Evolutionary conservation across 35 echinoderm and acorn worm genomes (phyloP).

Genomic region (Heliocidaris erythrogramma): DNA sequence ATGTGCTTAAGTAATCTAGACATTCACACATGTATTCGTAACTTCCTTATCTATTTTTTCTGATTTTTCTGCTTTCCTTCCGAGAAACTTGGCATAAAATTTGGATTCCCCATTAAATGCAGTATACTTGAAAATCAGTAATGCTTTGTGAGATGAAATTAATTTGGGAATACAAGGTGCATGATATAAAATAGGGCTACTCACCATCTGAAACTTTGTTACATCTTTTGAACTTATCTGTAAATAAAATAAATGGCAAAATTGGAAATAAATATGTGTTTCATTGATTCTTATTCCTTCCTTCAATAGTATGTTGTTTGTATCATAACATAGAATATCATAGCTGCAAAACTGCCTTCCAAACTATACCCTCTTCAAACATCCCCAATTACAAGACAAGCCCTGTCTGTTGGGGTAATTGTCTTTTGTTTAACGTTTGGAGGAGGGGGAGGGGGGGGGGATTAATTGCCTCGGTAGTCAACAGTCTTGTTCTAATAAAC

Average conservation of each 20-base stretch:
- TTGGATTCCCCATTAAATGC: too few relatives aligned
- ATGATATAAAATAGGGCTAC: not conserved
- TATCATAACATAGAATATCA: not conserved
- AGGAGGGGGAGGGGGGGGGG: too few relatives aligned
- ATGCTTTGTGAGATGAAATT: too few relatives aligned
- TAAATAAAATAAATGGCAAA: not conserved
- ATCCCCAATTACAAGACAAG: not conserved
- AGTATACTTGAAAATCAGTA: too few relatives aligned
- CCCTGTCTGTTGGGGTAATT: not conserved
- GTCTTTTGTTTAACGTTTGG: not conserved
- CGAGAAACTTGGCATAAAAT: too few relatives aligned
- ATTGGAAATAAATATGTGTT: not conserved
- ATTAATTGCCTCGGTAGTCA: too few relatives aligned
- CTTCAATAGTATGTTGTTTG: not conserved
- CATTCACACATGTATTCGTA: too few relatives aligned
- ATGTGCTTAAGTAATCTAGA: too few relatives aligned
- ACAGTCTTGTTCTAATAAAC: too few relatives aligned
- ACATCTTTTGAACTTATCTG: slow-evolving; percentile 82
- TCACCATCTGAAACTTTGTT: slow-evolving; percentile 84
- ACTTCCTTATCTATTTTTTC: too few relatives aligned
- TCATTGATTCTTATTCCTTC: not conserved
- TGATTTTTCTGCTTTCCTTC: too few relatives aligned
- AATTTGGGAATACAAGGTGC: too few relatives aligned
- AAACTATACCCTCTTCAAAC: not conserved
- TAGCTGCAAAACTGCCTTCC: not conserved